A percentile compares a stretch with the other conserved stretches of the same genome.
Conservation (phyloP, 1,140 invertebrate genomes). For the Conopomorpha cramerella region DNA sequence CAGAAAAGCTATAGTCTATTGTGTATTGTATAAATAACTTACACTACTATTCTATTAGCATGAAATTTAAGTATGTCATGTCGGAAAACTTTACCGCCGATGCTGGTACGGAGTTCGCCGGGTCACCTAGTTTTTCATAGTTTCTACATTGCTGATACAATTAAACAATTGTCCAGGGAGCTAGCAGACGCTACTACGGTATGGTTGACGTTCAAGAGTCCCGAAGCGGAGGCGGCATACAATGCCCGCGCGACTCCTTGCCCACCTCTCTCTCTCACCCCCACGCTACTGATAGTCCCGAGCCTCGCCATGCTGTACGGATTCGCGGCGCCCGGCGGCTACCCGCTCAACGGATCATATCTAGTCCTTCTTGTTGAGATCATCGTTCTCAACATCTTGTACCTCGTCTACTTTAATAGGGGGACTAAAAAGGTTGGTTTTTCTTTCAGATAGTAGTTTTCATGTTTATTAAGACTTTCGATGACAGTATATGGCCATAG, state of each 20-base stretch:
- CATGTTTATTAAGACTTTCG: constrained; percentile 2
- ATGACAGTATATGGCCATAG: too few species aligned
- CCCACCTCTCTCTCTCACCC: constrained; percentile 52
- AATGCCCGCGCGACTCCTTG: constrained; percentile 53
- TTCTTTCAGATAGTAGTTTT: too few species aligned
- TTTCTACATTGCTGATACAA: too few species aligned
- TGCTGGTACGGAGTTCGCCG: too few species aligned
- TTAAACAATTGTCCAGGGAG: too few species aligned
- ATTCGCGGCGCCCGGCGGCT: constrained; percentile 29
- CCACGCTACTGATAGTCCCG: constrained; percentile 41
- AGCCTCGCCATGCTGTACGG: constrained; percentile 22
- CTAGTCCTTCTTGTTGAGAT: constrained; percentile 30
- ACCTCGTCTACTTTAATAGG: constrained; percentile 30
- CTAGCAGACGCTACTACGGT: constrained; percentile 70
- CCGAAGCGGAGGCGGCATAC: constrained; percentile 68
- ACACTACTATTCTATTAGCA: too few species aligned
- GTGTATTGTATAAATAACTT: too few species aligned
- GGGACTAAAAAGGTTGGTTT: constrained; percentile 29
- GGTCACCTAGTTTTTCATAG: too few species aligned
- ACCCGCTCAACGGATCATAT: constrained; percentile 28
- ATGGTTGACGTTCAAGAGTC: constrained; percentile 69
- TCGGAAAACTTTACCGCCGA: too few species aligned
- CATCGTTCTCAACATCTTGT: constrained; percentile 29
- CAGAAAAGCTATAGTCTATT: too few species aligned
- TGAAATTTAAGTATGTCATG: too few species aligned